Evolutionary conservation across 2,888 invertebrate species (phyloP).

Genomic region (Andrena trimmerana): DNA sequence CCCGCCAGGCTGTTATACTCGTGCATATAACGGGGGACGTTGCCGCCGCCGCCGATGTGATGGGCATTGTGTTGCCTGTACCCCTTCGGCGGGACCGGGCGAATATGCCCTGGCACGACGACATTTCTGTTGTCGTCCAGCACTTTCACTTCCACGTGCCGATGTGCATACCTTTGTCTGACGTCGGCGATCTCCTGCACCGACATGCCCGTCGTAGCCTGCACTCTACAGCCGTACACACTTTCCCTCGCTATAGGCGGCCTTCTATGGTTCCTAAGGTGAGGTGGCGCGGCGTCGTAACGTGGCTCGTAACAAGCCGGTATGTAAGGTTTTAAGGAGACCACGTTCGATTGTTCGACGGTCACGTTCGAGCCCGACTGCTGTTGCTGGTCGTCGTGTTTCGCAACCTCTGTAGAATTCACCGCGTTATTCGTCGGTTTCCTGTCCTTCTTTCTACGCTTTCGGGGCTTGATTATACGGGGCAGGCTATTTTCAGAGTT

Average conservation of each 20-base stretch:
- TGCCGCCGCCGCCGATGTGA: conserved; percentile 62
- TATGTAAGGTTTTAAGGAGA: conserved; percentile 85
- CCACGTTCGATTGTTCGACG: conserved; percentile 77
- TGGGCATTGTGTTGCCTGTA: conserved; percentile 61
- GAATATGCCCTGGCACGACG: conserved; percentile 70
- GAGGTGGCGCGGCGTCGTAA: conserved; percentile 70
- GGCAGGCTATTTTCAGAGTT: conserved; percentile 92
- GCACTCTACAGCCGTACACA: conserved; percentile 70
- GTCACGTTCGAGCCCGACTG: conserved; percentile 40
- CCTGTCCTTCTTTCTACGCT: conserved; percentile 95
- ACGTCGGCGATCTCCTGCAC: conserved; percentile 85
- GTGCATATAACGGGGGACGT: conserved; percentile 62
- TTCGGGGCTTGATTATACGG: conserved; percentile 95
- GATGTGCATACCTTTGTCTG: conserved; percentile 81
- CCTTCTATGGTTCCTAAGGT: conserved; percentile 77
- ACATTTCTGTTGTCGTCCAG: conserved; percentile 85
- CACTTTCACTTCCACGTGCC: conserved; percentile 86
- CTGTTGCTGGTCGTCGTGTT: conserved; percentile 70
- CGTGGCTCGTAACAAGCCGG: conserved; percentile 78
- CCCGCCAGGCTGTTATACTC: conserved; percentile 65
- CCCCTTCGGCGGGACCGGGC: conserved; percentile 59
- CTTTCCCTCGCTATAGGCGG: conserved; percentile 77
- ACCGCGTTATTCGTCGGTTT: conserved; percentile 86
- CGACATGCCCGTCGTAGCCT: conserved; percentile 40
- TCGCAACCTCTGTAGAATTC: conserved; percentile 62